Percentiles rank a stretch among this genome's conserved stretches.
These are phyloP conservation scores for Clarias fuscus DNA, from an alignment of 2,797 vertebrate species.

Conservation along the genomic window DNA sequence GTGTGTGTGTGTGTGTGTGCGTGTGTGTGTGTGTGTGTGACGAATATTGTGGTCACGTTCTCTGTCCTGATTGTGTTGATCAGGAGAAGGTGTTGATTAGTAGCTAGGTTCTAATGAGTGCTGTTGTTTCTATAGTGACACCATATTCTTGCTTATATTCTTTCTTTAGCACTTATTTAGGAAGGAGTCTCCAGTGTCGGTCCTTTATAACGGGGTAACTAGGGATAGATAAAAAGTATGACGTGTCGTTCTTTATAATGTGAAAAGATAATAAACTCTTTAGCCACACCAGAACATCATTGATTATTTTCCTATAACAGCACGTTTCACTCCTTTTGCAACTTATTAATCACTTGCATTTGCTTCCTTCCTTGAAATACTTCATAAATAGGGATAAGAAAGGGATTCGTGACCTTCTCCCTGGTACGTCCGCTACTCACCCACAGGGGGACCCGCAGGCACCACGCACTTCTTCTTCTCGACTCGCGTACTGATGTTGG, in stretches of 20 bases:
- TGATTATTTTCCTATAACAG: not conserved
- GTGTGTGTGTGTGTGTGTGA: too few species aligned
- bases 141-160: not conserved
- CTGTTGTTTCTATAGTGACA: not conserved
- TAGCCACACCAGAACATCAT: not conserved
- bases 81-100: not conserved
- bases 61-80: not conserved
- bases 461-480: conserved; percentile 94
- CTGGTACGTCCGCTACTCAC: conserved; percentile 73
- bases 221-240: not conserved
- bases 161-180: not conserved
- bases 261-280: not conserved
- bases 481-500: conserved; percentile 67
- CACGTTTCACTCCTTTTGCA: not conserved
- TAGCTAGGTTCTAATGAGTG: not conserved
- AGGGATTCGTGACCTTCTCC: not conserved
- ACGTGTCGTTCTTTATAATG: not conserved
- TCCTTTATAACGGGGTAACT: not conserved
- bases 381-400: not conserved
- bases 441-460: conserved; percentile 90
- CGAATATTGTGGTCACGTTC: not conserved
- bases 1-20: too few species aligned
- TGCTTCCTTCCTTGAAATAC: too few species aligned
- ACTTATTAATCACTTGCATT: not conserved
- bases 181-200: not conserved